phyloP scores from a whole-genome alignment of 2,888 invertebrate species.

The Seira sanloemensis region DNA sequence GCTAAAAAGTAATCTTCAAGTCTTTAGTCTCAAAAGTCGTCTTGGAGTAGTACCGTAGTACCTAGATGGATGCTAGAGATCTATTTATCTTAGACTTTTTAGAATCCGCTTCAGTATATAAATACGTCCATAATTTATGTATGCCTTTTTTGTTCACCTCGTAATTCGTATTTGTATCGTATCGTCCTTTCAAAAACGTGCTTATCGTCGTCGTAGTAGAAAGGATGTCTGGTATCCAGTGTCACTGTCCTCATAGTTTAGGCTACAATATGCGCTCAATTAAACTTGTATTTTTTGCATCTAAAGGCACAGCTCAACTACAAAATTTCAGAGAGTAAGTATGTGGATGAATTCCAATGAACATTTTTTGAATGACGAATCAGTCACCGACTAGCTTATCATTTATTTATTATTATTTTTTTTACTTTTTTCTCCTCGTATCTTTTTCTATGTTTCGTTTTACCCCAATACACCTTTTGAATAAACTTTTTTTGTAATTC shows the following conservation, averaged over 20 bases:
- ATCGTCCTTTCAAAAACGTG: background rate
- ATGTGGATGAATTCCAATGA: too few species aligned
- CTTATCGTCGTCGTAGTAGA: background rate
- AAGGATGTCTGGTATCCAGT: background rate
- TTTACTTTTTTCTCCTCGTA: background rate
- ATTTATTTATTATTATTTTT: conserved; percentile 19
- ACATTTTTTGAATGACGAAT: conserved; percentile 3
- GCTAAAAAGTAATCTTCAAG: too few species aligned
- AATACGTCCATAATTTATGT: background rate
- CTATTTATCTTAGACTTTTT: too few species aligned
- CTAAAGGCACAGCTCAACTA: background rate
- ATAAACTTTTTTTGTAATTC: background rate
- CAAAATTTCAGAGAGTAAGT: conserved; percentile 22
- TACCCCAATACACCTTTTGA: background rate
- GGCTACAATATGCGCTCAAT: background rate
- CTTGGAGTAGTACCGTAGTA: too few species aligned
- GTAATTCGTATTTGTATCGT: background rate
- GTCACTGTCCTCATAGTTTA: background rate
- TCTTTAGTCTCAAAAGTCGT: too few species aligned
- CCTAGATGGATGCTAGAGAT: too few species aligned
- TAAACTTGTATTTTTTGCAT: conserved; percentile 13
- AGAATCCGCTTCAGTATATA: too few species aligned
- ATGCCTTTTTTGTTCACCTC: background rate
- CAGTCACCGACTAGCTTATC: conserved; percentile 14
- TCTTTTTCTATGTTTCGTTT: background rate